These are phyloP conservation scores for Bellardia pandia DNA, from an alignment of 2,888 invertebrate genomes.

Conservation along the genomic window DNA sequence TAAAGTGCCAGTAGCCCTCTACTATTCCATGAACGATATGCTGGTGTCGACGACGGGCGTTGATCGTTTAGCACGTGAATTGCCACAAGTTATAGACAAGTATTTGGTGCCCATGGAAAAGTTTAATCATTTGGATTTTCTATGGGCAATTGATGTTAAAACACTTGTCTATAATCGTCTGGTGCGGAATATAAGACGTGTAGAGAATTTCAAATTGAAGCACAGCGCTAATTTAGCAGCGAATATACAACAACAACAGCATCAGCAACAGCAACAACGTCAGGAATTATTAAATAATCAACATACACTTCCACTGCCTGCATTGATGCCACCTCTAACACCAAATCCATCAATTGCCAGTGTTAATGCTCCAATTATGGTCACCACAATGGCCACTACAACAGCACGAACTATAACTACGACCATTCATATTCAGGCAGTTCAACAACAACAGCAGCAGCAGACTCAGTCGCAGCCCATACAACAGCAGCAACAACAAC, in stretches of 20 bases:
- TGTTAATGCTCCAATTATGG: slow-evolving; percentile 14
- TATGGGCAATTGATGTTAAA: slow-evolving; percentile 86
- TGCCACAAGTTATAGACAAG: slow-evolving; percentile 86
- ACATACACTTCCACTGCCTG: slow-evolving; percentile 52
- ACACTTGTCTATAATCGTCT: slow-evolving; percentile 84
- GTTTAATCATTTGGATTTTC: slow-evolving; percentile 86
- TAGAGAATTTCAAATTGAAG: slow-evolving; percentile 81
- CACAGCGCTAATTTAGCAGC: slow-evolving; percentile 76
- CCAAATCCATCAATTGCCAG: background rate
- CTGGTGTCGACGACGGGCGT: slow-evolving; percentile 87
- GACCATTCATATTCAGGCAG: slow-evolving; percentile 11
- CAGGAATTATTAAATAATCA: slow-evolving; percentile 64
- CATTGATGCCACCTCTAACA: background rate
- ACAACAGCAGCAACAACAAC: slow-evolving; percentile 9
- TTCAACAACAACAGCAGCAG: slow-evolving; percentile 44
- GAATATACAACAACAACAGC: slow-evolving; percentile 43
- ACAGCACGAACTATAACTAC: slow-evolving; percentile 37
- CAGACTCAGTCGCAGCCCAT: slow-evolving; percentile 11
- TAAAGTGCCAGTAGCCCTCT: slow-evolving; percentile 86
- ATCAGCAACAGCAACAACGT: slow-evolving; percentile 58
- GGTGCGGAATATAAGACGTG: slow-evolving; percentile 81
- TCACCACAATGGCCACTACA: background rate
- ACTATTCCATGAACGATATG: slow-evolving; percentile 87
- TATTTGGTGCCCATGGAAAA: slow-evolving; percentile 85
- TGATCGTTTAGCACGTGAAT: slow-evolving; percentile 84